Base-by-base conservation (phyloP, 2,888 invertebrate species). In the Acleris literana region DNA sequence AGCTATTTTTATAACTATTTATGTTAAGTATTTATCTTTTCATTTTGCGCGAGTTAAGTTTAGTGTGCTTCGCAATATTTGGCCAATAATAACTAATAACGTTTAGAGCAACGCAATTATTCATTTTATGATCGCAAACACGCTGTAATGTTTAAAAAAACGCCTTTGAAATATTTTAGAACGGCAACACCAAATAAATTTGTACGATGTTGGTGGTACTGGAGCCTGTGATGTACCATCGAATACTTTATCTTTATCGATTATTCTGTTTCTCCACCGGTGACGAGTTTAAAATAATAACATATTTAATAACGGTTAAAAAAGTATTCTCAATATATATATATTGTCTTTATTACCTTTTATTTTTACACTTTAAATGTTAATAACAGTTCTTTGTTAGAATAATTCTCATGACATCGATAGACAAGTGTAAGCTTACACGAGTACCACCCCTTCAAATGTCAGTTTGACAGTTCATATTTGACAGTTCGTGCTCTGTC, bases 401-500 rank as follows among this genome's bases (percentile, higher is more conserved):
- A 39, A 11, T 13, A 39, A 13, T 9, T 9, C 39, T 43, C n/a
- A 20, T 16, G 17, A 43, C 13, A 22, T 25, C 22, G 5, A 20
- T 11, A 13, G 11, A 55, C 16, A 3, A 6, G 2, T 25, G 6
- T 4, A 16, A 52, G 9, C 29, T 29, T 29, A 29, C 20, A 56
- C 9, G 3, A 22, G 39, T 44, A 16, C 17, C 13, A 4, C 20
- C 18, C 22, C 43, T 60, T 55, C 57, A 68, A 54, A 69, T 64
- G 63, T 68, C 69, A 44, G 54, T 60, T 51, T 65, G 68, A 63
- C 51, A 70, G 61, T 60, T 71, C 71, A 70, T 65, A 55, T 48
- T 62, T 72, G 76, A 71, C 77, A 76, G 75, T 76, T 72, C 68
- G 58, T 72, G 5, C 11, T 43, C 13, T 58, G 58, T 33, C 48